phyloP scores from a whole-genome alignment of 2,113 vertebrate species.

The Poicephalus gulielmi region DNA sequence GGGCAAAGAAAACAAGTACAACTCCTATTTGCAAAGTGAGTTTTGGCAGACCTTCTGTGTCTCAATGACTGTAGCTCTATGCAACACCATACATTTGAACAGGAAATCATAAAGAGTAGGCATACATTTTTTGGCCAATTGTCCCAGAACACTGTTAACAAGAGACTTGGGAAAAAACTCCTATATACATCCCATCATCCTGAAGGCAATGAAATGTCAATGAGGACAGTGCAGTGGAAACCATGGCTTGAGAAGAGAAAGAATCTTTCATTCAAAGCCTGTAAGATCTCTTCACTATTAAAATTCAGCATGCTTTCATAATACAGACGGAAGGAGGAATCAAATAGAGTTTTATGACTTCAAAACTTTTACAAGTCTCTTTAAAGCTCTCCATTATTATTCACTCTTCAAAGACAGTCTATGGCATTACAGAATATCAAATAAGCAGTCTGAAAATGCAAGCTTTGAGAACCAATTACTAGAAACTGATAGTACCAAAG shows the following conservation, averaged over 20 bases:
- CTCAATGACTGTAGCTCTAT: not conserved
- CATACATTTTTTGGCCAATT: not conserved
- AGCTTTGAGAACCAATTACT: not conserved
- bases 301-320: conserved; percentile 34
- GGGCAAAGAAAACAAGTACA: not conserved
- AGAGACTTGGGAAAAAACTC: not conserved
- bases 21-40: not conserved
- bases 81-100: not conserved
- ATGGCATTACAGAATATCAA: conserved; percentile 34
- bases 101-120: not conserved
- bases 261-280: not conserved
- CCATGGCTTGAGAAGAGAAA: not conserved
- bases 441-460: conserved; percentile 4
- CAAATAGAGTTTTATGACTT: conserved; percentile 56
- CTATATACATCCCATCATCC: not conserved
- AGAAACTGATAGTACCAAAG: not conserved
- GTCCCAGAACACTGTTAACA: not conserved
- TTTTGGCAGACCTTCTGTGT: not conserved
- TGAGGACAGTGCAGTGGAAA: not conserved
- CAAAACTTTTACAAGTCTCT: conserved; percentile 46
- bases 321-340: conserved; percentile 33
- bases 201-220: conserved; percentile 31
- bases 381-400: conserved; percentile 44
- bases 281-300: not conserved
- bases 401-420: conserved; percentile 23